Conservation (phyloP, 1,140 invertebrate species). For the Drosophila mojavensis region DNA sequence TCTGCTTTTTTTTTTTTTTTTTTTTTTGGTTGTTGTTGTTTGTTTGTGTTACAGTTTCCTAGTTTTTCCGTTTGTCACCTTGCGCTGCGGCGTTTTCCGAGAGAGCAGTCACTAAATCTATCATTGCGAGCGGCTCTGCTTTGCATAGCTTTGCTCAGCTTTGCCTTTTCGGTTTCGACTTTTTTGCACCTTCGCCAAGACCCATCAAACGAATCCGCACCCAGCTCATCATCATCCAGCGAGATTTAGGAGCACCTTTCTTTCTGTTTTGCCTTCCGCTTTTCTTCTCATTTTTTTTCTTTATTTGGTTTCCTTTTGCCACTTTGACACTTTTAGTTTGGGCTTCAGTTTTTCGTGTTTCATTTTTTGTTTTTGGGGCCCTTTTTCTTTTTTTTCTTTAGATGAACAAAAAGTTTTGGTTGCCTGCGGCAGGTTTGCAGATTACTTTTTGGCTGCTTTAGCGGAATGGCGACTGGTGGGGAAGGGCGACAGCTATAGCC, state of each 20-base stretch:
- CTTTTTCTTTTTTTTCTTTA: constrained; percentile 26
- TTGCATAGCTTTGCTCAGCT: constrained; percentile 35
- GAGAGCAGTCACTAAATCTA: constrained; percentile 34
- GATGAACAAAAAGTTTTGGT: constrained; percentile 59
- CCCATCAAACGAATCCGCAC: constrained; percentile 18
- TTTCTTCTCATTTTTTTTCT: constrained; percentile 9
- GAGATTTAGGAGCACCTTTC: constrained; percentile 63
- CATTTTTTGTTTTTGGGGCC: constrained; percentile 3
- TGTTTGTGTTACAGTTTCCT: neutral
- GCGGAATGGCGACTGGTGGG: neutral
- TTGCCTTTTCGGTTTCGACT: constrained; percentile 18
- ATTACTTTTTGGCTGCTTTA: constrained; percentile 68
- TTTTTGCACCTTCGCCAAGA: constrained; percentile 22
- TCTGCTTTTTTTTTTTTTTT: neutral
- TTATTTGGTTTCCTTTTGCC: constrained; percentile 47
- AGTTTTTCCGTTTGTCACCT: neutral
- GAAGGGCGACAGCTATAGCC: neutral
- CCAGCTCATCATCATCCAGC: constrained; percentile 47
- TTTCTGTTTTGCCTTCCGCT: constrained; percentile 21
- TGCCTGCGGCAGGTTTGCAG: constrained; percentile 68
- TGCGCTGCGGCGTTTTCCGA: constrained; percentile 11
- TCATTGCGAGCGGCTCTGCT: constrained; percentile 26
- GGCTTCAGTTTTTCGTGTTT: constrained; percentile 35
- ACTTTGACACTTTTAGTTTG: constrained; percentile 77
- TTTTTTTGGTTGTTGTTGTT: neutral